Percentiles rank a stretch among this genome's conserved stretches.
phyloP scores from a whole-genome alignment of 2,797 vertebrate species.

The Diplodus sargus region DNA sequence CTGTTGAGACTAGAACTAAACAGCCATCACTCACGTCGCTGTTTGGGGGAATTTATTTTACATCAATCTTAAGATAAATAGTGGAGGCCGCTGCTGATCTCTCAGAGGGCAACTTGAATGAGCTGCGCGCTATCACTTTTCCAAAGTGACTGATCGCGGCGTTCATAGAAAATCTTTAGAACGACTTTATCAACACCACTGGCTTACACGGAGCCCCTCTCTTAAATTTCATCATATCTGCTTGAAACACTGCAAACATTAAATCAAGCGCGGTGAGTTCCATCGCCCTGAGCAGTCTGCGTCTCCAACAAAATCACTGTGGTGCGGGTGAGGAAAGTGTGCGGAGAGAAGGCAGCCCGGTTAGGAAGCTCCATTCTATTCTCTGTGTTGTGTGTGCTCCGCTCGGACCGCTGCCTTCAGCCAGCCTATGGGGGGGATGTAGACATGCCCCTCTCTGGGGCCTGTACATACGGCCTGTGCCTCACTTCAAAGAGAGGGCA shows the following conservation, averaged over 20 bases:
- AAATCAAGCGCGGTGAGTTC: slow-evolving; percentile 34
- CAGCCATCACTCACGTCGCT: slow-evolving; percentile 61
- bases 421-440: slow-evolving; percentile 80
- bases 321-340: slow-evolving; percentile 46
- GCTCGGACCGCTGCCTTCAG: slow-evolving; percentile 77
- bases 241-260: slow-evolving; percentile 29
- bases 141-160: slow-evolving; percentile 32
- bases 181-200: slow-evolving; percentile 39
- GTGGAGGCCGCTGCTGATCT: slow-evolving; percentile 51
- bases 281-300: slow-evolving; percentile 33
- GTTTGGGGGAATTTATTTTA: slow-evolving; percentile 71
- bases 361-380: slow-evolving; percentile 56
- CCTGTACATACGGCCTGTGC: slow-evolving; percentile 83
- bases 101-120: slow-evolving; percentile 40
- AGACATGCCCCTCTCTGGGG: slow-evolving; percentile 83
- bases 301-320: slow-evolving; percentile 26
- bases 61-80: slow-evolving; percentile 76
- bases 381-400: slow-evolving; percentile 62
- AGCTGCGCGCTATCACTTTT: slow-evolving; percentile 34
- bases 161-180: slow-evolving; percentile 45
- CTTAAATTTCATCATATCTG: background rate
- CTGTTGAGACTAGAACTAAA: slow-evolving; percentile 73
- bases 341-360: slow-evolving; percentile 43
- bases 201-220: background rate
- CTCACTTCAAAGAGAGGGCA: slow-evolving; percentile 88